A percentile compares a stretch with the other conserved stretches of the same genome.
These are phyloP conservation scores for Melolontha melolontha DNA, from an alignment of 2,888 invertebrate genomes.

Conservation along the genomic window DNA sequence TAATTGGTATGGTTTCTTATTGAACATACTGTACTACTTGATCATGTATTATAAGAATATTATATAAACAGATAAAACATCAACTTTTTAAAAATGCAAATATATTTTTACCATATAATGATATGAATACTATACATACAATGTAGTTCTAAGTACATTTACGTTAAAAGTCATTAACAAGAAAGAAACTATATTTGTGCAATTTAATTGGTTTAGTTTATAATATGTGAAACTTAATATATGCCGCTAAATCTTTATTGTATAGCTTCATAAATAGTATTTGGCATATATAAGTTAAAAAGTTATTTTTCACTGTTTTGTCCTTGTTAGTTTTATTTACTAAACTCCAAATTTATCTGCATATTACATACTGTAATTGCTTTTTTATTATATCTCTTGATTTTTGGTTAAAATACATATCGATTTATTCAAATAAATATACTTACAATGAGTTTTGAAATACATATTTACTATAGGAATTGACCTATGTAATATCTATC, in stretches of 20 bases:
- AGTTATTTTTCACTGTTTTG: too few species aligned
- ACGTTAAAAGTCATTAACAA: constrained; percentile 1
- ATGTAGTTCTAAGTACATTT: constrained; percentile 9
- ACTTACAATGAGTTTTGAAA: neutral
- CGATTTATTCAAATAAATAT: neutral
- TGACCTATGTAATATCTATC: constrained; percentile 23
- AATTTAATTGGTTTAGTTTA: constrained; percentile 14
- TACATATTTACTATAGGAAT: constrained; percentile 1
- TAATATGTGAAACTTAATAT: neutral
- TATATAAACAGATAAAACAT: too few species aligned
- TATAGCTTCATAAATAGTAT: neutral
- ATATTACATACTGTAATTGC: neutral
- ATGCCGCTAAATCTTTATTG: constrained; percentile 9
- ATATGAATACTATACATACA: constrained; percentile 2
- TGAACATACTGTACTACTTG: too few species aligned
- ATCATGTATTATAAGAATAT: too few species aligned
- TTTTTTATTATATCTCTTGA: neutral
- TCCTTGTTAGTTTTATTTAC: neutral
- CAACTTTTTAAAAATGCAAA: neutral
- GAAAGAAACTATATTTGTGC: constrained; percentile 22
- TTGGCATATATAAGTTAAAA: neutral
- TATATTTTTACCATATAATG: constrained; percentile 12
- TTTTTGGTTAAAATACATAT: too few species aligned
- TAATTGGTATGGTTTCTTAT: too few species aligned
- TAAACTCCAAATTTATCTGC: neutral